Evolutionary conservation across 2,797 vertebrate genomes (phyloP), one percentile per base, ranked within the genome.

Genomic region (Spondyliosoma cantharus): DNA sequence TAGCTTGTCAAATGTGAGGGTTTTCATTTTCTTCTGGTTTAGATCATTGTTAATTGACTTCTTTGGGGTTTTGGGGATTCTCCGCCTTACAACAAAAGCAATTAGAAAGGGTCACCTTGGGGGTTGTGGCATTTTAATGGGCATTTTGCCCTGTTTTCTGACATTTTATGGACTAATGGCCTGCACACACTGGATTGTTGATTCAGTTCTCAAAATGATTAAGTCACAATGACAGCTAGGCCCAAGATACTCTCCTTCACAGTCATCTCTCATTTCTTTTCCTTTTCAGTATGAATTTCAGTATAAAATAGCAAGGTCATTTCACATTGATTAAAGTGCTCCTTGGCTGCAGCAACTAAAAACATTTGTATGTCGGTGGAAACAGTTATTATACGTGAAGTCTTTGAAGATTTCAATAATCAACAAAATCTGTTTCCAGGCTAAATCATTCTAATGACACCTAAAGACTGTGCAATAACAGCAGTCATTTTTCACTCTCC

Each of bases 91-190:
- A 48, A 64, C 64, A 12, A 14, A 62, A 53, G 17, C 13, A 49
- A 20, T 69, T 72, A 69, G 25, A 60, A 32, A 24, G 56, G 14
- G 64, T 69, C 27, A 65, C 57, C 29, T 62, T 63, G 48, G 56
- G 49, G 42, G 22, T 15, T 32, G 49, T 32, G 24, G 15, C 58
- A 32, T 71, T 67, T 15, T 72, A 46, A 67, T 65, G 0, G 32
- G 46, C 29, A 71, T 78, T 65, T 80, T 68, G 27, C 3, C 54
- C 20, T 46, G 20, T 68, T 83, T 68, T 71, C 9, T 59, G 62
- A 29, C 48, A 68, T 73, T 66, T 76, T 53, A 37, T 24, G 49
- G 60, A 52, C 24, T 58, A 60, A 62, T 77, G 64, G 70, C 27
- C 17, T 2, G 25, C 49, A n/a, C 53, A 24, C 29, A 74, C 29